Evolutionary conservation across 2,113 vertebrate genomes (phyloP), one percentile per base, ranked within the genome.

Genomic region (Sinocyclocheilus grahami): DNA sequence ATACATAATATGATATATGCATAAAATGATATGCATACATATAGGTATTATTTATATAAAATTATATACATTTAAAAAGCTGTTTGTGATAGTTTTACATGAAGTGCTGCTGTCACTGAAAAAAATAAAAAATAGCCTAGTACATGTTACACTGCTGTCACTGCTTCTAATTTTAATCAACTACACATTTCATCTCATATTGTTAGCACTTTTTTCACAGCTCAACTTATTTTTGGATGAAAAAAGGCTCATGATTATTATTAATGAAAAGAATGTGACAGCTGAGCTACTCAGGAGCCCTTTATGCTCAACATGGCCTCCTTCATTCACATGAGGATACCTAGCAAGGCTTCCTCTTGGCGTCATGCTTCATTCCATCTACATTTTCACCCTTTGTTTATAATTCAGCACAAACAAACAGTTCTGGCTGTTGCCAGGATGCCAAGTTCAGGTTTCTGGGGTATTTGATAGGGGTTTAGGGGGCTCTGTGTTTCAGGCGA

Each of bases 401-500:
- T 37, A 51, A 77, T 79, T 86, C 27, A 76, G 55, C 65, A 84
- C 65, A 86, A 79, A 84, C 30, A 86, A 69, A 74, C 33, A 79
- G 9, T 86, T 71, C 48, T 71, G 67, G 11, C 33, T 39, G 82
- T 89, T 89, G 83, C 78, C n/a, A 42, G 37, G 87, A 51, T 48
- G 74, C 46, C 1, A 46, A 30, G 53, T 71, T 58, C 62, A 82
- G 72, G 81, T 82, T 65, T 53, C 60, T 62, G 27, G 48, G 62
- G 71, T 27, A 39, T 42, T 76, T 48, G 39, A 63, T 60, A 24
- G 53, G 82, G 82, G 27, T 71, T 77, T 83, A 62, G 18, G 24
- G 51, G 75, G n/a, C 60, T 65, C 74, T 77, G 22, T 77, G 82
- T 27, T 13, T 33, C 13, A 82, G 7, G 33, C 27, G 12, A 76